phyloP scores from a whole-genome alignment of 64 coral and sea anemone species.

The Anthopleura sola region DNA sequence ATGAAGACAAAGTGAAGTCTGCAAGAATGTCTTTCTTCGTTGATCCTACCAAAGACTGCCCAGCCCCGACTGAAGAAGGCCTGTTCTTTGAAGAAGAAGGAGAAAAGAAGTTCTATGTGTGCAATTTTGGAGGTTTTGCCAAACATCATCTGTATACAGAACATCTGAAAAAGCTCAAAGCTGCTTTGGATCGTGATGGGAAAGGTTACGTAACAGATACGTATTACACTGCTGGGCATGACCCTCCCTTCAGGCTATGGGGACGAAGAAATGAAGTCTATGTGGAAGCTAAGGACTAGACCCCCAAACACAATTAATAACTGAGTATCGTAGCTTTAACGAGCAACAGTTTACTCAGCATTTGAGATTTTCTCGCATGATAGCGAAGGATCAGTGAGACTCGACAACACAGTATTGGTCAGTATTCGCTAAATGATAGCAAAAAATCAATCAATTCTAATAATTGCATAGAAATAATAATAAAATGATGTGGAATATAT shows the following conservation, averaged over 20 bases:
- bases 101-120: slow-evolving; percentile 29
- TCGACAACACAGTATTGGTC: too few relatives aligned
- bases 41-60: slow-evolving; percentile 6
- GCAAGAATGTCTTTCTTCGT: slow-evolving; percentile 37
- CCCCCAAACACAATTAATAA: too few relatives aligned
- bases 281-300: too few relatives aligned
- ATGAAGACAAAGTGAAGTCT: slow-evolving; percentile 8
- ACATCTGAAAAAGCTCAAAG: slow-evolving; percentile 21
- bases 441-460: too few relatives aligned
- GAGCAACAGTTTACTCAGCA: too few relatives aligned
- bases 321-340: too few relatives aligned
- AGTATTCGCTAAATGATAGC: too few relatives aligned
- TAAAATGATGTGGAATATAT: too few relatives aligned
- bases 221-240: slow-evolving; percentile 43
- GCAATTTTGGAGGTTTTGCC: slow-evolving; percentile 45
- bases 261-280: slow-evolving; percentile 39
- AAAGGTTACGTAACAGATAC: slow-evolving; percentile 36
- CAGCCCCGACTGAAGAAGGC: slow-evolving; percentile 34
- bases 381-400: too few relatives aligned
- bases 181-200: slow-evolving; percentile 28
- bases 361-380: too few relatives aligned
- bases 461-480: too few relatives aligned
- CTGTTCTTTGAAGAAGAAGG: slow-evolving; percentile 31
- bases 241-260: slow-evolving; percentile 45
- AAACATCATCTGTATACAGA: slow-evolving; percentile 40